Percentiles rank a stretch among this genome's conserved stretches.
These are phyloP conservation scores for Rhagium mordax DNA, from an alignment of 2,888 invertebrate genomes.

Conservation along the genomic window DNA sequence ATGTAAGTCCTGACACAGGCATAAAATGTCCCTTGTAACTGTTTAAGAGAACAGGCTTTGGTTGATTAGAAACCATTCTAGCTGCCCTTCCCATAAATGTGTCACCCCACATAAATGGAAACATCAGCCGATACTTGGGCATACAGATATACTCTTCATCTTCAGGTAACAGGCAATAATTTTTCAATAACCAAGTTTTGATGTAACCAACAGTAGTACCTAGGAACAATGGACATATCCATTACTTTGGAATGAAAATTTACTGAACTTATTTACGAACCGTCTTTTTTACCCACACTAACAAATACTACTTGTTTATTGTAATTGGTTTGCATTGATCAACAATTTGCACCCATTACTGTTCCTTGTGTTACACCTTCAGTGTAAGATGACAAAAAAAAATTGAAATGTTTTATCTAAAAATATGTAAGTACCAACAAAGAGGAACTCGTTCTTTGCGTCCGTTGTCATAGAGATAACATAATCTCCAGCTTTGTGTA, in stretches of 20 bases:
- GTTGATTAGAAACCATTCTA: constrained; percentile 75
- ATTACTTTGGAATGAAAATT: background rate
- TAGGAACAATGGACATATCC: constrained; percentile 45
- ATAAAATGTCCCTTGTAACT: constrained; percentile 82
- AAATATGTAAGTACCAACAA: constrained; percentile 72
- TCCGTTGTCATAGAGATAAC: constrained; percentile 82
- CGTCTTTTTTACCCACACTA: no score
- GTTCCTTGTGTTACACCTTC: no score
- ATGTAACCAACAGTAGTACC: constrained; percentile 81
- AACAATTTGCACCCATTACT: no score
- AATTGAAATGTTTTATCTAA: no score
- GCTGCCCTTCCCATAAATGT: constrained; percentile 80
- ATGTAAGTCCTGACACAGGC: constrained; percentile 78
- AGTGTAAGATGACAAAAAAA: no score
- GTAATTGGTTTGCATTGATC: no score
- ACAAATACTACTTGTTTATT: no score
- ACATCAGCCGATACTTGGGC: constrained; percentile 77
- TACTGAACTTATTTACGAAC: no score
- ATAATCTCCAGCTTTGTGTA: constrained; percentile 79
- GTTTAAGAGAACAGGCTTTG: constrained; percentile 77
- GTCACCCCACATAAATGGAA: constrained; percentile 83
- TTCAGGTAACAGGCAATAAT: constrained; percentile 73
- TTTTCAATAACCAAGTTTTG: constrained; percentile 84
- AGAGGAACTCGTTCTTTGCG: constrained; percentile 79
- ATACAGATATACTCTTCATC: constrained; percentile 74